Conservation (phyloP, 1,140 invertebrate species). For the Drosophila yakuba region DNA sequence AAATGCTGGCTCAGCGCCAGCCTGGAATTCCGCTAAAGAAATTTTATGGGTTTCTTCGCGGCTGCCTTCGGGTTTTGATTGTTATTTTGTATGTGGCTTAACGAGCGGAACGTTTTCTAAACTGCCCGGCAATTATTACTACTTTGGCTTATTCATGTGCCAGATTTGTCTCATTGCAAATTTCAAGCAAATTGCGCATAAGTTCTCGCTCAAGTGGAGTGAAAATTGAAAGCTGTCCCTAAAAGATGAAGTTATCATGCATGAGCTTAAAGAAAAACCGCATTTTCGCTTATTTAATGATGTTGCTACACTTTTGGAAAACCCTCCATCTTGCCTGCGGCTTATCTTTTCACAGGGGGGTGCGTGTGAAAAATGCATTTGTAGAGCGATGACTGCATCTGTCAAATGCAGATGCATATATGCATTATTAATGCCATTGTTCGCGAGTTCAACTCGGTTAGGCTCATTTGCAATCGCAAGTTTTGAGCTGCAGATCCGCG, state of each 20-base stretch:
- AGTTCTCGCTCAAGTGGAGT: conserved; percentile 19
- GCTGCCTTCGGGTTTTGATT: conserved; percentile 31
- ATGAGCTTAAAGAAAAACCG: background rate
- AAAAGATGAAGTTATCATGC: background rate
- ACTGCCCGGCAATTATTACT: conserved; percentile 44
- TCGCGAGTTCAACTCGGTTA: conserved; percentile 50
- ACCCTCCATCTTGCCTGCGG: background rate
- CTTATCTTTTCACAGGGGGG: conserved; percentile 47
- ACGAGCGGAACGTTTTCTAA: conserved; percentile 69
- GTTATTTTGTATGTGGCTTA: conserved; percentile 53
- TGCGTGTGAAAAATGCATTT: conserved; percentile 68
- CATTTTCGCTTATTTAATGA: conserved; percentile 19
- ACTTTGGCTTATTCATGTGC: conserved; percentile 37
- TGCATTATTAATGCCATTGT: conserved; percentile 66
- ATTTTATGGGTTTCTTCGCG: conserved; percentile 65
- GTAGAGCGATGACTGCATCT: conserved; percentile 48
- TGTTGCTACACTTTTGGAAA: conserved; percentile 32
- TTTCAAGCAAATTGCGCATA: conserved; percentile 34
- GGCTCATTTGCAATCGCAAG: conserved; percentile 30
- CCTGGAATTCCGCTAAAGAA: conserved; percentile 63
- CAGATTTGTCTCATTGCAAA: conserved; percentile 40
- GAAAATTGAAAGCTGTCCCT: conserved; percentile 43
- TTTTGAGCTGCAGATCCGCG: conserved; percentile 20
- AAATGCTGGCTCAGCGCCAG: conserved; percentile 47
- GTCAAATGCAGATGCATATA: conserved; percentile 38